Evolutionary conservation across 2,888 invertebrate genomes (phyloP).

Genomic region (Hydrotaea cyrtoneurina): DNA sequence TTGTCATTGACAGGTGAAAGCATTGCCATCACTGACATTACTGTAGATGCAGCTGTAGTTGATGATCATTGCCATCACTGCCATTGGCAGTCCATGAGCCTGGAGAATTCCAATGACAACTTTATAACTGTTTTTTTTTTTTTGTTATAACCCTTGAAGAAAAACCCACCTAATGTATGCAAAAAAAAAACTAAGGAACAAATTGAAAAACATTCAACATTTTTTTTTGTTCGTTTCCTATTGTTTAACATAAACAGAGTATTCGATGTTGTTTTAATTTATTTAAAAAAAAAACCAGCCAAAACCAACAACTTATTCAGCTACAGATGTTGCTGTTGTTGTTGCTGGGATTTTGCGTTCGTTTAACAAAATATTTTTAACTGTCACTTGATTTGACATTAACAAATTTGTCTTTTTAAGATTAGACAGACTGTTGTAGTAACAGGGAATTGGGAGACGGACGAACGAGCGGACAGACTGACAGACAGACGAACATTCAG

Average conservation of each 20-base stretch:
- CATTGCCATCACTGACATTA: too few relatives aligned
- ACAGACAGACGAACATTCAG: neutral
- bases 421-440: conserved; percentile 14
- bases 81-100: too few relatives aligned
- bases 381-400: conserved; percentile 62
- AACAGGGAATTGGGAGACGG: neutral
- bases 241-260: neutral
- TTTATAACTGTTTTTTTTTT: too few relatives aligned
- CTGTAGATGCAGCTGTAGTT: too few relatives aligned
- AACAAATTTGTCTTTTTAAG: conserved; percentile 60
- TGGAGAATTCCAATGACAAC: too few relatives aligned
- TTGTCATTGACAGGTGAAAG: too few relatives aligned
- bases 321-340: neutral
- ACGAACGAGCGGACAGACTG: neutral
- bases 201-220: neutral
- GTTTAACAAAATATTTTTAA: conserved; percentile 51
- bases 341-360: conserved; percentile 10
- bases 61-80: too few relatives aligned
- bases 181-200: neutral
- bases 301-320: neutral
- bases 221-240: neutral
- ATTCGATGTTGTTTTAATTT: neutral
- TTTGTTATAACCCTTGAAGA: neutral
- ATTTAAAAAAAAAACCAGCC: neutral
- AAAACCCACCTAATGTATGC: neutral